phyloP scores from a whole-genome alignment of 2,113 vertebrate species.

The Diadophis punctatus region DNA sequence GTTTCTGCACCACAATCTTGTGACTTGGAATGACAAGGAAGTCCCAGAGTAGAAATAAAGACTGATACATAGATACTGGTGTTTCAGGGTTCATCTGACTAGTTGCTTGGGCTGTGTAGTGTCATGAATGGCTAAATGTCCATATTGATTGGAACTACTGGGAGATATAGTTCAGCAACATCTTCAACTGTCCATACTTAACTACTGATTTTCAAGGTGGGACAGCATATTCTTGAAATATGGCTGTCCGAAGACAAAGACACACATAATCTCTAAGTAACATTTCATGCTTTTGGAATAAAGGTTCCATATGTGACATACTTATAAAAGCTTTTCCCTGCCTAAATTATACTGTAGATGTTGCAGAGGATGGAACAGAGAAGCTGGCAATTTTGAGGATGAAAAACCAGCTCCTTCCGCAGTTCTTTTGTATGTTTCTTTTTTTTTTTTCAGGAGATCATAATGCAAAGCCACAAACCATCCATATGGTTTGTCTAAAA shows the following conservation, averaged over 20 bases:
- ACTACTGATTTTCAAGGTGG: not conserved
- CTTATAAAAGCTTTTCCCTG: not conserved
- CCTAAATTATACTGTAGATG: not conserved
- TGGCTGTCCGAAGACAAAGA: not conserved
- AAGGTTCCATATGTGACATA: not conserved
- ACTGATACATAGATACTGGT: not conserved
- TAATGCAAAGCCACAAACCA: not conserved
- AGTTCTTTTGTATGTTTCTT: not conserved
- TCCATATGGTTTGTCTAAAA: not conserved
- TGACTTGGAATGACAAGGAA: not conserved
- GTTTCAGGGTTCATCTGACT: not conserved
- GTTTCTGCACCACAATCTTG: not conserved
- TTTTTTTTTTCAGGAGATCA: not conserved
- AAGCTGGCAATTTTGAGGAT: not conserved
- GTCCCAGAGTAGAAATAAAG: not conserved
- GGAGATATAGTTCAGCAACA: not conserved
- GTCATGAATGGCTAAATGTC: not conserved
- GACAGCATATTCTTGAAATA: not conserved
- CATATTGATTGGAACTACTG: not conserved
- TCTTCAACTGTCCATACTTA: not conserved
- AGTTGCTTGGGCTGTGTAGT: not conserved
- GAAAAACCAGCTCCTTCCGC: not conserved
- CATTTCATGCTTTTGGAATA: not conserved
- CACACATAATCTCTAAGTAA: not conserved
- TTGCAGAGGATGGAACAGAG: not conserved